phyloP scores from a whole-genome alignment of 2,888 invertebrate genomes.

The Phyto melanocephala region DNA sequence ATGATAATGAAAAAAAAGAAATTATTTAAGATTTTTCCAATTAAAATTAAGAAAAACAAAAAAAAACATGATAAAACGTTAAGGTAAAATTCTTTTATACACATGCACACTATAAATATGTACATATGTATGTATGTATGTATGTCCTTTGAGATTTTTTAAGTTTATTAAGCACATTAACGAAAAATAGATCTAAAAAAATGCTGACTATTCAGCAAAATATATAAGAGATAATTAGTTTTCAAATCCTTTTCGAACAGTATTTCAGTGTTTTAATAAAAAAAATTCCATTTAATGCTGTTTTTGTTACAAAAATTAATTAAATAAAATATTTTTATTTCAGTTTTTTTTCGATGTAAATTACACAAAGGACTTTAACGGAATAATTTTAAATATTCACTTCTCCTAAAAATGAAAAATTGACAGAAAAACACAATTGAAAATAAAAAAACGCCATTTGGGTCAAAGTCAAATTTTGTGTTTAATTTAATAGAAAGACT shows the following conservation, averaged over 20 bases:
- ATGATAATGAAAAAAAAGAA: too few relatives aligned
- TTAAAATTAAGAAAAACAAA: too few relatives aligned
- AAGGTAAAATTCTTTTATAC: too few relatives aligned
- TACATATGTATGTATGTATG: background rate
- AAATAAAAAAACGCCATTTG: constrained; percentile 23
- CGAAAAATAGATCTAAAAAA: background rate
- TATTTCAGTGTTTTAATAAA: background rate
- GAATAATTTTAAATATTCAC: constrained; percentile 32
- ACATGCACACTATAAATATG: too few relatives aligned
- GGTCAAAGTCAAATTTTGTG: constrained; percentile 62
- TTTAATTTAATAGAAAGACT: constrained; percentile 53
- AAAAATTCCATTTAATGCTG: constrained; percentile 1
- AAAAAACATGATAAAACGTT: too few relatives aligned
- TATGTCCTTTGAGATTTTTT: constrained; percentile 9
- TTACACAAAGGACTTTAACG: constrained; percentile 12
- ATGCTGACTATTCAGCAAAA: constrained; percentile 23
- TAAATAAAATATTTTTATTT: constrained; percentile 49
- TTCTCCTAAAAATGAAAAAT: constrained; percentile 8
- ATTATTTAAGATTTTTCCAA: too few relatives aligned
- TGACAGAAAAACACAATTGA: background rate
- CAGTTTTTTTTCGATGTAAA: background rate
- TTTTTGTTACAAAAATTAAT: constrained; percentile 35
- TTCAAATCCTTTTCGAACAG: background rate
- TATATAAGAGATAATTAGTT: background rate
- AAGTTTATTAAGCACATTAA: constrained; percentile 2